Conservation (phyloP, 2,888 invertebrate genomes). For the Nebria salina region DNA sequence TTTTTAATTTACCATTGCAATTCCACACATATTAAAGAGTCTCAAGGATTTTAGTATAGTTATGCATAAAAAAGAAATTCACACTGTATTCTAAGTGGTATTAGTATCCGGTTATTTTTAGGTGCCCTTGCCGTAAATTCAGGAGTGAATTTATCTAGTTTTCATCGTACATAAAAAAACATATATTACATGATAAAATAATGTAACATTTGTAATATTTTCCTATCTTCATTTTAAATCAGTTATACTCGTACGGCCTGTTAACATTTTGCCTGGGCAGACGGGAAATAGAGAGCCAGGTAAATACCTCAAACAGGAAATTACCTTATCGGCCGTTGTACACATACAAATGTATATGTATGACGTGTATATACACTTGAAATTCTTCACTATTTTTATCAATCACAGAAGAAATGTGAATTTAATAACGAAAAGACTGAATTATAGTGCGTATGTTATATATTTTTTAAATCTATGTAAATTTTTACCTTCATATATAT, state of each 20-base stretch:
- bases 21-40: not conserved
- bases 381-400: not conserved
- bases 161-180: not conserved
- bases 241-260: slow-evolving; percentile 16
- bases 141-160: too few relatives aligned
- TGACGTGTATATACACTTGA: slow-evolving; percentile 16
- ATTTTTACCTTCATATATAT: too few relatives aligned
- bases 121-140: too few relatives aligned
- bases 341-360: not conserved
- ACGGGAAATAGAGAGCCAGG: slow-evolving; percentile 41
- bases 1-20: not conserved
- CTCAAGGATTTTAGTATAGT: not conserved
- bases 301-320: slow-evolving; percentile 43
- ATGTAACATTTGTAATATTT: slow-evolving; percentile 29
- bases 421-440: not conserved
- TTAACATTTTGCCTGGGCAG: slow-evolving; percentile 9
- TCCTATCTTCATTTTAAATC: not conserved
- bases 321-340: slow-evolving; percentile 29
- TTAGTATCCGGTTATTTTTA: too few relatives aligned
- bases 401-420: not conserved
- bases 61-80: too few relatives aligned
- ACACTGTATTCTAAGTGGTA: too few relatives aligned
- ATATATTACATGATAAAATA: slow-evolving; percentile 21
- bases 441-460: not conserved
- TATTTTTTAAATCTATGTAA: too few relatives aligned